These are phyloP conservation scores for Itoplectis maculator DNA, from an alignment of 2,888 invertebrate species.

Conservation along the genomic window DNA sequence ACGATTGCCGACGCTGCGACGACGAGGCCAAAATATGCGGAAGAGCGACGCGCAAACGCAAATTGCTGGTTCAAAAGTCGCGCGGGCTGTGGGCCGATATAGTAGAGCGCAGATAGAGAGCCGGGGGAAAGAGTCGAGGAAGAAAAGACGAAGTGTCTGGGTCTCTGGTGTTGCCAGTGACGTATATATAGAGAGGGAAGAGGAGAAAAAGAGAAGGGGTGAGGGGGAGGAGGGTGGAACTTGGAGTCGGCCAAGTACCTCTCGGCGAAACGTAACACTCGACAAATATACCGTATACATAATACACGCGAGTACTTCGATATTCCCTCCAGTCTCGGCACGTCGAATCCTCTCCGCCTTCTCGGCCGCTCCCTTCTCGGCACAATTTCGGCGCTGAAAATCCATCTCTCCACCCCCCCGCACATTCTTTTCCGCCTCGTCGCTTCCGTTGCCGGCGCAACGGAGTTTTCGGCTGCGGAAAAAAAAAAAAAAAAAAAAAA, in stretches of 20 bases:
- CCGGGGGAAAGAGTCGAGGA: conserved; percentile 1
- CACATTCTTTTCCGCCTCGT: too few relatives aligned
- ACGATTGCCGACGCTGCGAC: too few relatives aligned
- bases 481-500: too few relatives aligned
- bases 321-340: not conserved
- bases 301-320: not conserved
- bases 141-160: conserved; percentile 29
- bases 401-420: not conserved
- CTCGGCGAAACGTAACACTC: conserved; percentile 53
- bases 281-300: conserved; percentile 48
- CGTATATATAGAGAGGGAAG: conserved; percentile 9
- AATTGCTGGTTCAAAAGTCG: conserved; percentile 59
- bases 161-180: conserved; percentile 43
- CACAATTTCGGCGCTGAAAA: conserved; percentile 18
- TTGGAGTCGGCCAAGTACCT: conserved; percentile 44
- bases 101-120: not conserved
- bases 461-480: too few relatives aligned
- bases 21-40: too few relatives aligned
- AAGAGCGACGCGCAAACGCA: conserved; percentile 45
- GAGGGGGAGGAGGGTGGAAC: not conserved
- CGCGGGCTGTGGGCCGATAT: conserved; percentile 5
- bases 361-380: not conserved
- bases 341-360: conserved; percentile 12
- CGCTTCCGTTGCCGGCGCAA: too few relatives aligned
- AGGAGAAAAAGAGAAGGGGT: not conserved